Evolutionary conservation across 1,140 invertebrate genomes (phyloP).

Genomic region (Wiebesia pumilae): DNA sequence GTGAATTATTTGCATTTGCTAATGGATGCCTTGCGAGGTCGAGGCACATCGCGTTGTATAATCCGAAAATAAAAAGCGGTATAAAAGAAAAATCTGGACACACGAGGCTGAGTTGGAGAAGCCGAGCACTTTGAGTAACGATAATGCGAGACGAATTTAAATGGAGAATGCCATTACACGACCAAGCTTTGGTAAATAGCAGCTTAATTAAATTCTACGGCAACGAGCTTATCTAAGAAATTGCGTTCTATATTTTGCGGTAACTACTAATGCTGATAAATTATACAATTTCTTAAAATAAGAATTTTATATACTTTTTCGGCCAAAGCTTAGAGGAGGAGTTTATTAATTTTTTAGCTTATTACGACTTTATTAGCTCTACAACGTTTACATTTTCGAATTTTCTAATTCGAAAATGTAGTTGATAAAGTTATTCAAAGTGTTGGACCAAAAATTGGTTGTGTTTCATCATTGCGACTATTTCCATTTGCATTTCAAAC

Average conservation of each 20-base stretch:
- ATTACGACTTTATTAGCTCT: neutral
- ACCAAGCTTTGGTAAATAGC: conserved; percentile 20
- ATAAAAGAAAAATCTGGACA: conserved; percentile 27
- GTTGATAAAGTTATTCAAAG: neutral
- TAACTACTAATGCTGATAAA: conserved; percentile 8
- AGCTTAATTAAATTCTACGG: conserved; percentile 42
- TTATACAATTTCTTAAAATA: conserved; percentile 13
- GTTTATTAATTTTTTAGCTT: neutral
- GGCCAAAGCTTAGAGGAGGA: too few species aligned
- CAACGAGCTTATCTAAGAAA: conserved; percentile 21
- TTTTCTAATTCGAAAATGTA: neutral
- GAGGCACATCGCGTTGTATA: neutral
- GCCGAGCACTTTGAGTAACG: conserved; percentile 21
- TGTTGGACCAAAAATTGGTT: neutral
- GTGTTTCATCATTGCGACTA: neutral
- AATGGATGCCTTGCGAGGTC: conserved; percentile 35
- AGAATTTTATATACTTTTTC: neutral
- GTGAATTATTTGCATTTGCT: conserved; percentile 49
- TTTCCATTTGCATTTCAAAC: neutral
- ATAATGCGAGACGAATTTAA: conserved; percentile 30
- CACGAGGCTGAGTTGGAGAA: neutral
- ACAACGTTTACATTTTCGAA: neutral
- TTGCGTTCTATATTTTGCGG: conserved; percentile 10
- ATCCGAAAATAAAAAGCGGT: conserved; percentile 17
- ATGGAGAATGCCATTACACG: conserved; percentile 21